phyloP scores from a whole-genome alignment of 1,140 invertebrate species.

The Sinella curviseta region DNA sequence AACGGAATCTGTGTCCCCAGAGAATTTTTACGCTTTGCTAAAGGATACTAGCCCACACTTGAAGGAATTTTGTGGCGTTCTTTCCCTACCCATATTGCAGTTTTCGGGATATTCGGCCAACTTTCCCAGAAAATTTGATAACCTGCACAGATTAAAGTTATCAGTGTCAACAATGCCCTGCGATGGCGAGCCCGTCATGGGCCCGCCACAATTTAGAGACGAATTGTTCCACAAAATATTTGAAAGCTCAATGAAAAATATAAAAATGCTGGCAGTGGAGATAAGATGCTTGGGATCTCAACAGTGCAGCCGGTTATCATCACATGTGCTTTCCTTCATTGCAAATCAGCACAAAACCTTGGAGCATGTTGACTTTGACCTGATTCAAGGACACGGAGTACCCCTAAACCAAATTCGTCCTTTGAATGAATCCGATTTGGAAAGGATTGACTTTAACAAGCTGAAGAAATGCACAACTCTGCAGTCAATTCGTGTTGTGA shows the following conservation, averaged over 20 bases:
- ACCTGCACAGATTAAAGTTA: conserved; percentile 21
- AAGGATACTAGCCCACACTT: conserved; percentile 18
- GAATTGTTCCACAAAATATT: conserved; percentile 11
- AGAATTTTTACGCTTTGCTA: conserved; percentile 35
- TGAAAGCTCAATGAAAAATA: not conserved
- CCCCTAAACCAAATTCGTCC: conserved; percentile 28
- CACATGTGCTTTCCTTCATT: conserved; percentile 18
- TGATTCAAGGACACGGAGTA: conserved; percentile 42
- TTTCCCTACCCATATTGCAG: not conserved
- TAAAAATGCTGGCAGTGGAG: conserved; percentile 35
- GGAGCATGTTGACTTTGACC: conserved; percentile 33
- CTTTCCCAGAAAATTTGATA: conserved; percentile 30
- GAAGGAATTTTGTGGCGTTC: not conserved
- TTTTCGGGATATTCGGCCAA: not conserved
- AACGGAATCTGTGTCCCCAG: conserved; percentile 20
- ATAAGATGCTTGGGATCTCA: conserved; percentile 26
- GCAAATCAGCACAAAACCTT: conserved; percentile 27
- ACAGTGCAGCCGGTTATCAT: conserved; percentile 33
- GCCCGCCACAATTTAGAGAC: conserved; percentile 14
- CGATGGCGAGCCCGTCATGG: not conserved
- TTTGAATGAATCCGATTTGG: conserved; percentile 34
- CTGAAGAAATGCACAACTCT: conserved; percentile 25
- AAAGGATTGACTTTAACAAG: conserved; percentile 13
- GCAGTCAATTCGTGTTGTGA: conserved; percentile 33
- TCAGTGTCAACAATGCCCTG: conserved; percentile 26